Conservation (phyloP, 2,888 invertebrate genomes). For the Melieria picta region DNA sequence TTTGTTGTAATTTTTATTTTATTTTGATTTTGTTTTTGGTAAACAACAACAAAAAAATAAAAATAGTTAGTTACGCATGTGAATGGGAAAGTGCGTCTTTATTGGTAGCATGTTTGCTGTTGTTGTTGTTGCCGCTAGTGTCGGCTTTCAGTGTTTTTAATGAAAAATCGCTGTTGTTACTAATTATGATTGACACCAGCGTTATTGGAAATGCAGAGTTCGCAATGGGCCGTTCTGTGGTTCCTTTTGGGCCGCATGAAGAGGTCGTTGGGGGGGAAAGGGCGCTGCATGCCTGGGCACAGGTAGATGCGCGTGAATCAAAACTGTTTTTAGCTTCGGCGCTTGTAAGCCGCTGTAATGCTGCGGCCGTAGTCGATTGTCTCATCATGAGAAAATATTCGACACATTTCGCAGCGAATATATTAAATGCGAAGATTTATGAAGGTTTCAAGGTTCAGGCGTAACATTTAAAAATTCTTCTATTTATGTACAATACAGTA, state of each 20-base stretch:
- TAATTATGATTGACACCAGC: slow-evolving; percentile 63
- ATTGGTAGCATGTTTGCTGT: slow-evolving; percentile 2
- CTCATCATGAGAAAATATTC: too few species aligned
- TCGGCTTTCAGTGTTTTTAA: slow-evolving; percentile 47
- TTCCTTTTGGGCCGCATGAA: neutral
- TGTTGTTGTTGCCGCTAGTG: slow-evolving; percentile 23
- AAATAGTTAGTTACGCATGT: slow-evolving; percentile 24
- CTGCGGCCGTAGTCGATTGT: too few species aligned
- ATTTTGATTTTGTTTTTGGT: neutral
- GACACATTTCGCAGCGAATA: too few species aligned
- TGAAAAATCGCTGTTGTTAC: slow-evolving; percentile 61
- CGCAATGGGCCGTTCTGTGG: slow-evolving; percentile 21
- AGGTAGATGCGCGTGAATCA: too few species aligned
- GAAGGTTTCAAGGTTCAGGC: neutral
- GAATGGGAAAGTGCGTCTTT: slow-evolving; percentile 30
- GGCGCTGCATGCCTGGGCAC: too few species aligned
- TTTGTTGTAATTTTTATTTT: slow-evolving; percentile 27
- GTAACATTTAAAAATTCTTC: neutral
- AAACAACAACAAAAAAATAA: neutral
- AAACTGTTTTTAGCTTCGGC: too few species aligned
- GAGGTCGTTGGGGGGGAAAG: too few species aligned
- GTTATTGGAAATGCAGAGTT: slow-evolving; percentile 58
- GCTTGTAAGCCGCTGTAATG: too few species aligned
- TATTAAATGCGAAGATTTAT: too few species aligned
- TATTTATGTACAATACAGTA: neutral